Conservation (phyloP, 2,888 invertebrate species). For the Crossocerus cetratus region DNA sequence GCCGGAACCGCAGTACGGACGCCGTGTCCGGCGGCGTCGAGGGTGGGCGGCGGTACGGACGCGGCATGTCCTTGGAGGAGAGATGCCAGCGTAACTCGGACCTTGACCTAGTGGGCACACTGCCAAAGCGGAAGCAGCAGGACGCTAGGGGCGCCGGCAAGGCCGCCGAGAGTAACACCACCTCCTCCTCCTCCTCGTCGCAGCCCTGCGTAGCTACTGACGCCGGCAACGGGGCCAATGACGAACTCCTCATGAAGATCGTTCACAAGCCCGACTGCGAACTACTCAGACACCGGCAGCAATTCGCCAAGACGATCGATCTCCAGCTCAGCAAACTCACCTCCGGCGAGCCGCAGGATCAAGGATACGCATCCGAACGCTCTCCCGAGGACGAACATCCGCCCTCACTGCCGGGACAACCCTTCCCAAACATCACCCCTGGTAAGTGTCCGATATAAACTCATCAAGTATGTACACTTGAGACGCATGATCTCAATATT, state of each 20-base stretch:
- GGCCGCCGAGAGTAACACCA: conserved; percentile 39
- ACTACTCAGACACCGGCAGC: conserved; percentile 67
- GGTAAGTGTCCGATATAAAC: conserved; percentile 78
- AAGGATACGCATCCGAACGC: conserved; percentile 87
- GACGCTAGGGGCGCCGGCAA: conserved; percentile 44
- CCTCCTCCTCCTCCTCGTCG: conserved; percentile 46
- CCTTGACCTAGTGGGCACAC: conserved; percentile 68
- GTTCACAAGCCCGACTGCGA: conserved; percentile 72
- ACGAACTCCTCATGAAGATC: conserved; percentile 66
- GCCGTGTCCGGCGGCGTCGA: conserved; percentile 40
- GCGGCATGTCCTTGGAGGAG: conserved; percentile 56
- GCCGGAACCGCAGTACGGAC: conserved; percentile 62
- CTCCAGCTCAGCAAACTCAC: conserved; percentile 67
- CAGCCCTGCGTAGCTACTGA: conserved; percentile 31
- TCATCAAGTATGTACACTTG: neutral
- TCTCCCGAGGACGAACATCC: conserved; percentile 88
- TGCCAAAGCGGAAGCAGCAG: conserved; percentile 66
- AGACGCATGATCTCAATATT: no score
- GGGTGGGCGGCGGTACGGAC: conserved; percentile 39
- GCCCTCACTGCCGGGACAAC: conserved; percentile 80
- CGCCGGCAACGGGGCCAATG: conserved; percentile 35
- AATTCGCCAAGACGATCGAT: conserved; percentile 59
- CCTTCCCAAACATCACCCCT: conserved; percentile 84
- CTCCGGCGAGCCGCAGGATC: conserved; percentile 79
- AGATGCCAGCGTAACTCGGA: conserved; percentile 64